Percentiles rank a stretch among this genome's conserved stretches.
phyloP scores from a whole-genome alignment of 2,797 vertebrate species.

The Pachyuromys duprasi region DNA sequence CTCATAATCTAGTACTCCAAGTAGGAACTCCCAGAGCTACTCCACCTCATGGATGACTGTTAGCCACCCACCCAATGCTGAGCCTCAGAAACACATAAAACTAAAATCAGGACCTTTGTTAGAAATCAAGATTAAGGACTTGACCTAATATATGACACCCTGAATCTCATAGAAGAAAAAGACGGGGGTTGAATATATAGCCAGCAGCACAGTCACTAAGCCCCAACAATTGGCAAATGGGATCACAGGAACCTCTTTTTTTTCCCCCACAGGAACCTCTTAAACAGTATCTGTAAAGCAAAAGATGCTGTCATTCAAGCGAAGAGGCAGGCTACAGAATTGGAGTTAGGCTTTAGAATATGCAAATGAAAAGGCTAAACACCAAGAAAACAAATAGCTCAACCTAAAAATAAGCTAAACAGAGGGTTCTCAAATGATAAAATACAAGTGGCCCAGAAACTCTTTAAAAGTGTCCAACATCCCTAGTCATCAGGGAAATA shows the following conservation, averaged over 20 bases:
- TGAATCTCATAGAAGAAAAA: not conserved
- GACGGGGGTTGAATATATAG: not conserved
- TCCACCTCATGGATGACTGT: not conserved
- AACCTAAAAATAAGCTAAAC: not conserved
- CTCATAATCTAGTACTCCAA: not conserved
- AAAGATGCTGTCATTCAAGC: not conserved
- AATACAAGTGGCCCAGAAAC: not conserved
- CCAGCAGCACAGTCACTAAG: too few relatives aligned
- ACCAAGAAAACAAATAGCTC: not conserved
- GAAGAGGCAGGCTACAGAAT: not conserved
- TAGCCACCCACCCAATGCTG: not conserved
- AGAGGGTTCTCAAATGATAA: not conserved
- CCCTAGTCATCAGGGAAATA: not conserved
- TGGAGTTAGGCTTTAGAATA: not conserved
- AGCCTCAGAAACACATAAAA: not conserved
- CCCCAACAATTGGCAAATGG: not conserved
- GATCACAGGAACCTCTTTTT: not conserved
- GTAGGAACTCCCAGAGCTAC: not conserved
- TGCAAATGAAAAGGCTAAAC: not conserved
- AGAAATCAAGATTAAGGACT: not conserved
- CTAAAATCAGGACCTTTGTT: not conserved
- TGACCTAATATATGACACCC: not conserved
- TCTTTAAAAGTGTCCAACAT: not conserved
- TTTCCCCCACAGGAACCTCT: not conserved
- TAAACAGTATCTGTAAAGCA: not conserved